Percentiles rank a stretch among this genome's conserved stretches.
These are phyloP conservation scores for Xiphorhynchus elegans DNA, from an alignment of 2,113 vertebrate species.

Conservation along the genomic window DNA sequence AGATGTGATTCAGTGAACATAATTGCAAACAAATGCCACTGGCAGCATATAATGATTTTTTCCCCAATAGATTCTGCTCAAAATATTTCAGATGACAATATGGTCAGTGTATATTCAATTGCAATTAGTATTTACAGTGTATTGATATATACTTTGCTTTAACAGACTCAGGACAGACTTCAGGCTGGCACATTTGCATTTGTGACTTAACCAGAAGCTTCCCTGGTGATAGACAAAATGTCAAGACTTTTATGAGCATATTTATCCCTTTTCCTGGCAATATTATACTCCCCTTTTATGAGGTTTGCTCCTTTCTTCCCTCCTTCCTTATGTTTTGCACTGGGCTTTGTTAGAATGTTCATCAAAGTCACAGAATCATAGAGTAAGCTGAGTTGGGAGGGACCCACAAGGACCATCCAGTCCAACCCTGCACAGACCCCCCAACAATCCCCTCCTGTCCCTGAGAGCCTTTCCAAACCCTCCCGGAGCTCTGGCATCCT, in stretches of 20 bases:
- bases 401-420: not conserved
- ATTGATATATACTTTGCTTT: not conserved
- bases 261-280: not conserved
- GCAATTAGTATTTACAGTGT: not conserved
- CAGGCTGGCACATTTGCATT: not conserved
- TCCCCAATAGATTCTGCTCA: not conserved
- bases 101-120: not conserved
- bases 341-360: not conserved
- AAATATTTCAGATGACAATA: not conserved
- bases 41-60: not conserved
- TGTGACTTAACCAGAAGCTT: not conserved
- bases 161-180: not conserved
- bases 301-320: not conserved
- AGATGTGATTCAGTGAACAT: not conserved
- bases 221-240: not conserved
- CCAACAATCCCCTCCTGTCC: not conserved
- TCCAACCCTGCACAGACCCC: not conserved
- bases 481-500: not conserved
- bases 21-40: not conserved
- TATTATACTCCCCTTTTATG: not conserved
- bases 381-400: not conserved
- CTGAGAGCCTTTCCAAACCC: rapidly evolving
- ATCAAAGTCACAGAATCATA: not conserved
- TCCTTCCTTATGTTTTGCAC: not conserved
- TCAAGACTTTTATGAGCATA: not conserved